phyloP scores from a whole-genome alignment of 2,113 vertebrate genomes.

The Xenus cinereus region DNA sequence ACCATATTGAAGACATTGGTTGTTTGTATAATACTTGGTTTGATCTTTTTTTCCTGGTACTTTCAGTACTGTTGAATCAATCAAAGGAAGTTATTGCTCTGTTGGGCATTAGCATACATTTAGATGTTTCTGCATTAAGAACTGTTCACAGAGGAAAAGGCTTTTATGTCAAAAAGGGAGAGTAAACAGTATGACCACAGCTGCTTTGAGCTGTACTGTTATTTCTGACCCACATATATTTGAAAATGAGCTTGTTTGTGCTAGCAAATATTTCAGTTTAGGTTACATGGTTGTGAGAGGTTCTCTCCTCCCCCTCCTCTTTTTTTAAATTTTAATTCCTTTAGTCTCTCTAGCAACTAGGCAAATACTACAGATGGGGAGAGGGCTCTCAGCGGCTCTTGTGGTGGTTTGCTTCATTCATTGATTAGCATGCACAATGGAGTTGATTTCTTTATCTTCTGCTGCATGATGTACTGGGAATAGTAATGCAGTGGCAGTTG shows the following conservation, averaged over 20 bases:
- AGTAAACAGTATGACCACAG: constrained; percentile 60
- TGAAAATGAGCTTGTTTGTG: constrained; percentile 58
- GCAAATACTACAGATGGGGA: not conserved
- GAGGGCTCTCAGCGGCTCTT: not conserved
- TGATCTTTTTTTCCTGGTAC: constrained; percentile 57
- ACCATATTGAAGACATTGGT: constrained; percentile 22
- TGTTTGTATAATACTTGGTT: constrained; percentile 64
- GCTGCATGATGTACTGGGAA: not conserved
- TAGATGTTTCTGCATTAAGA: constrained; percentile 67
- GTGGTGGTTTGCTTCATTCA: not conserved
- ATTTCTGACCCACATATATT: constrained; percentile 41
- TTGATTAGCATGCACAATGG: not conserved
- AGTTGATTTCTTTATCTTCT: not conserved
- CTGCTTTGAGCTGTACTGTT: constrained; percentile 63
- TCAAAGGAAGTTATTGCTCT: constrained; percentile 71
- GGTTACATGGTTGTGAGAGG: not conserved
- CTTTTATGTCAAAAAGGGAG: constrained; percentile 67
- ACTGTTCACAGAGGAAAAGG: constrained; percentile 53
- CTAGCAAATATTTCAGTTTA: constrained; percentile 32
- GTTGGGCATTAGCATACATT: constrained; percentile 66
- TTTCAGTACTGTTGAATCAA: constrained; percentile 70
- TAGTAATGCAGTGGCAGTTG: not conserved
- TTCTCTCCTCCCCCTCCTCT: not conserved
- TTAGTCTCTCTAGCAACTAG: not conserved
- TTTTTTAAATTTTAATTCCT: not conserved